phyloP scores from a whole-genome alignment of 2,113 vertebrate species.

The Alethe diademata region DNA sequence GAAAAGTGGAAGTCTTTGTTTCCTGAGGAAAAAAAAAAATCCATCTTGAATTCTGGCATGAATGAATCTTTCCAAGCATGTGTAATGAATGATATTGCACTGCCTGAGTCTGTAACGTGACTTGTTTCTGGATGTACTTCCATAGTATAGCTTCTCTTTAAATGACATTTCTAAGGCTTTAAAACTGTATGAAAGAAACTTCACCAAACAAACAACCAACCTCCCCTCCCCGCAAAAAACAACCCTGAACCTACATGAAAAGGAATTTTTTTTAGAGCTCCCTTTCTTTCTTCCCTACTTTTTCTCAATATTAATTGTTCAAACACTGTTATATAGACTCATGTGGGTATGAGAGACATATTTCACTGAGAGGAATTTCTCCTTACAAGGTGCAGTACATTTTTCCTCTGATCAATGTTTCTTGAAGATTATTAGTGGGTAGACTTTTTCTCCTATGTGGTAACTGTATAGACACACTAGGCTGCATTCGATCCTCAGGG shows the following conservation, averaged over 20 bases:
- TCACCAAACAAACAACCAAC: background rate
- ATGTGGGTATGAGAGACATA: background rate
- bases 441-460: background rate
- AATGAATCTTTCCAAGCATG: slow-evolving; percentile 19
- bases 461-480: background rate
- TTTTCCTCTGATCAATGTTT: background rate
- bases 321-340: background rate
- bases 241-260: background rate
- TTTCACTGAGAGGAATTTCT: background rate
- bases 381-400: background rate
- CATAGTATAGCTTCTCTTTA: background rate
- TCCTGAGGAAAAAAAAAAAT: background rate
- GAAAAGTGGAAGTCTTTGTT: background rate
- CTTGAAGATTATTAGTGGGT: background rate
- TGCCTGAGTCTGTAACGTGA: background rate
- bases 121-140: background rate
- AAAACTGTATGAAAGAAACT: background rate
- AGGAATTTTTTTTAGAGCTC: background rate
- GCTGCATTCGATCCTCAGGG: background rate
- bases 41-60: background rate
- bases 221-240: rapidly evolving
- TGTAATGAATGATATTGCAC: slow-evolving; percentile 9
- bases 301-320: background rate
- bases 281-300: background rate
- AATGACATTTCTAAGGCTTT: background rate